A percentile compares a stretch with the other conserved stretches of the same genome.
phyloP scores from a whole-genome alignment of 2,797 vertebrate species.

The Iguana delicatissima region DNA sequence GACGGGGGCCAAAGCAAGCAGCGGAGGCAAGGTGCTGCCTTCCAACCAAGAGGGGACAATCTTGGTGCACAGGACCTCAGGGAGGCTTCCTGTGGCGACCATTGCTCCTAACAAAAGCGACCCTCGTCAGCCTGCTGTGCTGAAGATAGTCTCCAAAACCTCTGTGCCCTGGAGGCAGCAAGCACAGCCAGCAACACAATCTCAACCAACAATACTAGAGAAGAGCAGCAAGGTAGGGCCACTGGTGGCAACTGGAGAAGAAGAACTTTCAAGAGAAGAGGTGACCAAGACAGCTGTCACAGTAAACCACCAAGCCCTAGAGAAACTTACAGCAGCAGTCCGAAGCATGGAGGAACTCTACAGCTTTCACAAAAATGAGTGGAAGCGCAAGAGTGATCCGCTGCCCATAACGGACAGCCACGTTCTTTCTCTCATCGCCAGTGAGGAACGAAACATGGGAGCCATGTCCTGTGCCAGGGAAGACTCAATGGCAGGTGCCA shows the following conservation, averaged over 20 bases:
- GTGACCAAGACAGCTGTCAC: conserved; percentile 74
- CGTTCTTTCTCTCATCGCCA: conserved; percentile 89
- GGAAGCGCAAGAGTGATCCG: conserved; percentile 92
- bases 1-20: conserved; percentile 44
- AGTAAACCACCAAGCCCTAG: conserved; percentile 88
- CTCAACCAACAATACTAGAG: conserved; percentile 49
- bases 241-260: conserved; percentile 52
- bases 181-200: not conserved
- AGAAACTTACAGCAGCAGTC: conserved; percentile 95
- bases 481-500: conserved; percentile 48
- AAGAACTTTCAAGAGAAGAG: conserved; percentile 79
- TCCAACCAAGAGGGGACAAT: conserved; percentile 80
- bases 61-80: conserved; percentile 79
- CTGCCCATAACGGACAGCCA: conserved; percentile 89
- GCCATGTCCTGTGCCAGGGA: conserved; percentile 39
- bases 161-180: conserved; percentile 82
- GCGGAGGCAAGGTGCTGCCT: conserved; percentile 47
- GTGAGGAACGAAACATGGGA: conserved; percentile 78
- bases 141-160: conserved; percentile 84
- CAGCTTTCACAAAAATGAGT: conserved; percentile 92
- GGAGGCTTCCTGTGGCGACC: conserved; percentile 78
- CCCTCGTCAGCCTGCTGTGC: conserved; percentile 81
- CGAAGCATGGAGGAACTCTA: conserved; percentile 98
- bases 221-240: conserved; percentile 59
- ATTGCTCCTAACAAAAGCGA: conserved; percentile 82